Percentiles rank a stretch among this genome's conserved stretches.
Conservation (phyloP, 2,113 vertebrate species). For the Barnardius zonarius region DNA sequence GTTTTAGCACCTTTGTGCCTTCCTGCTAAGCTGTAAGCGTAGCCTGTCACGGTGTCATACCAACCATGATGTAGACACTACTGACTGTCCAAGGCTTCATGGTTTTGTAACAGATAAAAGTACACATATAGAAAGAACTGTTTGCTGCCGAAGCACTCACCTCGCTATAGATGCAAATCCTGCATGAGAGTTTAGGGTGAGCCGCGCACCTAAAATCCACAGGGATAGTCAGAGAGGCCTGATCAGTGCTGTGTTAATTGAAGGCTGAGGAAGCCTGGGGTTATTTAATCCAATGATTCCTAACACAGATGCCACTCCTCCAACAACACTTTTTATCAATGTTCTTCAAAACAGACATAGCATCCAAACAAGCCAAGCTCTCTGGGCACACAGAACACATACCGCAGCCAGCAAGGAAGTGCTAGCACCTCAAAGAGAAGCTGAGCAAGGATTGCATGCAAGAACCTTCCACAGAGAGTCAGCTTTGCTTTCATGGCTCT, state of each 20-base stretch:
- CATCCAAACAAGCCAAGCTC: constrained; percentile 1
- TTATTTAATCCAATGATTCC: not conserved
- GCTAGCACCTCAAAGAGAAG: not conserved
- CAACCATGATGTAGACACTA: not conserved
- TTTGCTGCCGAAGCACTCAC: not conserved
- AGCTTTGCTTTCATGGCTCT: not conserved
- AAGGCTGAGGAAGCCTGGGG: not conserved
- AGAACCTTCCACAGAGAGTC: not conserved
- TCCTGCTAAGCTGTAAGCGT: not conserved
- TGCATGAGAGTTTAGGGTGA: not conserved
- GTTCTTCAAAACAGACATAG: not conserved
- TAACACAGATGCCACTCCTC: not conserved
- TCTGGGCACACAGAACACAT: not conserved
- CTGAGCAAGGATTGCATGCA: not conserved
- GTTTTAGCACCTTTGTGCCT: not conserved
- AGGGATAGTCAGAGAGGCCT: not conserved
- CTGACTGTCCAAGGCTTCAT: not conserved
- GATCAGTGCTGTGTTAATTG: not conserved
- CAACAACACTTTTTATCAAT: not conserved
- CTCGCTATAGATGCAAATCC: not conserved
- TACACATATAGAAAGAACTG: not conserved
- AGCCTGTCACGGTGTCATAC: not conserved
- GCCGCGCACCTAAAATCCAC: not conserved
- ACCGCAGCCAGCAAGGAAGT: not conserved
- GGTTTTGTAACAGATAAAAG: not conserved